A percentile compares a stretch with the other conserved stretches of the same genome.
These are phyloP conservation scores for Stigmatopora argus DNA, from an alignment of 2,113 vertebrate species.

Conservation along the genomic window DNA sequence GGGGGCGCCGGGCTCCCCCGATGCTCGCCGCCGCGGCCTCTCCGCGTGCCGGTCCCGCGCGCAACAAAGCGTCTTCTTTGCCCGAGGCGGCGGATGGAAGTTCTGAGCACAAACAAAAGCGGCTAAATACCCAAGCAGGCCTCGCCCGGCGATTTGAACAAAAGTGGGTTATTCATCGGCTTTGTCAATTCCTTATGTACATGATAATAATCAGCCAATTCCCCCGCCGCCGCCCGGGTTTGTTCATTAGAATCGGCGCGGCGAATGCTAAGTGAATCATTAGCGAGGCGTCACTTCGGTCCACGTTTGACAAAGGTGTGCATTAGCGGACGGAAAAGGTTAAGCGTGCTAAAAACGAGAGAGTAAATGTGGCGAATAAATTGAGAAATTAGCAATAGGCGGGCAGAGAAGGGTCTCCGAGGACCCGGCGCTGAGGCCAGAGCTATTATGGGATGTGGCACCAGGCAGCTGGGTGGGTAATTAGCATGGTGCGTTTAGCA, in stretches of 20 bases:
- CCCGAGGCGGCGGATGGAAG: slow-evolving; percentile 59
- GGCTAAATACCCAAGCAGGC: slow-evolving; percentile 47
- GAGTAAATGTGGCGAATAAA: slow-evolving; percentile 63
- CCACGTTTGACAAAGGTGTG: slow-evolving; percentile 63
- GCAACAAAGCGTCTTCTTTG: slow-evolving; percentile 48
- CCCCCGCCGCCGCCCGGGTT: slow-evolving; percentile 48
- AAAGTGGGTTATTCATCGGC: slow-evolving; percentile 56
- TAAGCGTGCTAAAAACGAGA: slow-evolving; percentile 56
- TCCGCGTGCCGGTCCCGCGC: slow-evolving; percentile 47
- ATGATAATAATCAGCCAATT: slow-evolving; percentile 50
- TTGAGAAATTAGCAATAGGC: slow-evolving; percentile 72
- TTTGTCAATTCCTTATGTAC: slow-evolving; percentile 50
- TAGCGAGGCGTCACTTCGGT: slow-evolving; percentile 58
- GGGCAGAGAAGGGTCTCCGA: slow-evolving; percentile 56
- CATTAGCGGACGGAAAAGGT: slow-evolving; percentile 62
- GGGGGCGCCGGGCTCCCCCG: slow-evolving; percentile 45
- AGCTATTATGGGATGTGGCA: slow-evolving; percentile 69
- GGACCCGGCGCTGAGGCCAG: slow-evolving; percentile 60
- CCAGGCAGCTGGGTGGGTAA: slow-evolving; percentile 69
- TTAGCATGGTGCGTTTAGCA: slow-evolving; percentile 71
- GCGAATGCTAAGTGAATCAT: slow-evolving; percentile 50
- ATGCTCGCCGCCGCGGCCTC: slow-evolving; percentile 45
- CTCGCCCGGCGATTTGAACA: slow-evolving; percentile 35
- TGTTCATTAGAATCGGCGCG: slow-evolving; percentile 50
- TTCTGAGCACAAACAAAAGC: slow-evolving; percentile 60